Conservation (phyloP, 2,888 invertebrate species). For the Troides helena region DNA sequence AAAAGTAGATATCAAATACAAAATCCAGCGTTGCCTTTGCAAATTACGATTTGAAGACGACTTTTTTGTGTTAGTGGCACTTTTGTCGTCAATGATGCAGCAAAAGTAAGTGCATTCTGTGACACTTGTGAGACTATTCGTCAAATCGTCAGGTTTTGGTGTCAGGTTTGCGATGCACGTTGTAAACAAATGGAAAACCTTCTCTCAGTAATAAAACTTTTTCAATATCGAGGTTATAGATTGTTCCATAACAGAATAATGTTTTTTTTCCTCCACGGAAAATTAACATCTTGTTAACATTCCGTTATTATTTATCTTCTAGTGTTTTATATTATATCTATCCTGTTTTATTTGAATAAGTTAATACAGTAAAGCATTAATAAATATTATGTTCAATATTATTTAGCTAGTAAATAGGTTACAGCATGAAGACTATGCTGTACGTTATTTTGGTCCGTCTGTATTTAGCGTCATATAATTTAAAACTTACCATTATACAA, state of each 20-base stretch:
- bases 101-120: slow-evolving; percentile 35
- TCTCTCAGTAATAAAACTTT: slow-evolving; percentile 45
- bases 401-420: not conserved
- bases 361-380: not conserved
- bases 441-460: no score
- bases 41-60: slow-evolving; percentile 7
- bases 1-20: not conserved
- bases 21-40: not conserved
- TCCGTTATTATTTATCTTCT: slow-evolving; percentile 1
- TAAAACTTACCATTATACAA: no score
- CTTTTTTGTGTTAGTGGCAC: slow-evolving; percentile 17
- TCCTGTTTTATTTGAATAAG: slow-evolving; percentile 3
- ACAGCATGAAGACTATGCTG: no score
- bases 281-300: slow-evolving; percentile 11
- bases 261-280: slow-evolving; percentile 13
- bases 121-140: slow-evolving; percentile 41
- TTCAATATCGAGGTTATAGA: slow-evolving; percentile 5
- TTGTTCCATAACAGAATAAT: slow-evolving; percentile 5
- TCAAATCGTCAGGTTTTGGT: slow-evolving; percentile 52
- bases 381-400: no score
- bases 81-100: slow-evolving; percentile 20
- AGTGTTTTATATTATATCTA: slow-evolving; percentile 6
- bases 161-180: slow-evolving; percentile 48
- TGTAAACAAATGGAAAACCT: slow-evolving; percentile 45
- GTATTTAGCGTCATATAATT: no score